phyloP scores from a whole-genome alignment of 2,888 invertebrate genomes.

The Automeris io region DNA sequence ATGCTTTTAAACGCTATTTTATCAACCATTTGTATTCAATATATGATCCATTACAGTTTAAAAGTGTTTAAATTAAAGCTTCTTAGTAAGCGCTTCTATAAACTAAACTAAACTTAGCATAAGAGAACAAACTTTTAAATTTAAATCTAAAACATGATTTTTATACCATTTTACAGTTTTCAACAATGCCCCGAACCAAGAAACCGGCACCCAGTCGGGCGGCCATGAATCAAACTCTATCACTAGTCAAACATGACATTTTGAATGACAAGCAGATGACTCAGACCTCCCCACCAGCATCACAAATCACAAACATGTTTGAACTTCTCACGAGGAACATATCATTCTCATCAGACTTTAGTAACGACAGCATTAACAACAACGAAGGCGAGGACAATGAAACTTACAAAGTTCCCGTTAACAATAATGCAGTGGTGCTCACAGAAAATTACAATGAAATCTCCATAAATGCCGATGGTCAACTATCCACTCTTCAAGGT shows the following conservation, averaged over 20 bases:
- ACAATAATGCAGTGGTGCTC: conserved; percentile 47
- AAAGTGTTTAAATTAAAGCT: too few relatives aligned
- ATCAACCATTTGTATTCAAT: too few relatives aligned
- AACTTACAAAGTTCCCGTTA: conserved; percentile 68
- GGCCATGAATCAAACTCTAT: conserved; percentile 55
- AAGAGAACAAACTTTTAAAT: too few relatives aligned
- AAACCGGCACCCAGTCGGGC: conserved; percentile 65
- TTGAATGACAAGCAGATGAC: conserved; percentile 46
- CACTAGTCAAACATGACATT: conserved; percentile 64
- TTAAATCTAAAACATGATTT: too few relatives aligned
- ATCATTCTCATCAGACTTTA: conserved; percentile 69
- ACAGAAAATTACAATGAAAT: conserved; percentile 72
- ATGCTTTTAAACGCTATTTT: too few relatives aligned
- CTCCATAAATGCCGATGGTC: conserved; percentile 64
- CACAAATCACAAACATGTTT: conserved; percentile 40
- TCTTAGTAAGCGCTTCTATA: too few relatives aligned
- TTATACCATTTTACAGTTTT: conserved; percentile 67
- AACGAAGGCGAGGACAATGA: conserved; percentile 59
- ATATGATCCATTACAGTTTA: too few relatives aligned
- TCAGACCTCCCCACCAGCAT: conserved; percentile 25
- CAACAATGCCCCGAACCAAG: conserved; percentile 79
- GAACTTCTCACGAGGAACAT: conserved; percentile 66
- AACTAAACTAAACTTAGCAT: too few relatives aligned
- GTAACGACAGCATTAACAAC: conserved; percentile 70
- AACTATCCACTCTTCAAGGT: conserved; percentile 69